Conservation (phyloP, 1,140 invertebrate genomes). For the Lepidostoma basale region DNA sequence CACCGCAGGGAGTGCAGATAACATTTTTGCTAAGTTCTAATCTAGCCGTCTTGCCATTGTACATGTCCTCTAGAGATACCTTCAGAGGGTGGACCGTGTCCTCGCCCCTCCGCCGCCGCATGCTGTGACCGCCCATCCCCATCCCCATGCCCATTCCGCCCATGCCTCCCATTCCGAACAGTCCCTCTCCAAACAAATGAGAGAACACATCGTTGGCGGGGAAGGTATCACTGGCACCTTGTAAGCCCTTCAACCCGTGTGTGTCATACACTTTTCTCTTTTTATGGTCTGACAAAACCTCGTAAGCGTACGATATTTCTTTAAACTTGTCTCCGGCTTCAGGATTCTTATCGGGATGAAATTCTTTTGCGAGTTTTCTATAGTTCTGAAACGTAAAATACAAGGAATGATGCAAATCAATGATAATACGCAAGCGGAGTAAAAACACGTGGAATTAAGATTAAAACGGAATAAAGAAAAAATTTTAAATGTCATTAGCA, state of each 20-base stretch:
- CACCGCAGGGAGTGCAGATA: slow-evolving; percentile 83
- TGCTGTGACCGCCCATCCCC: slow-evolving; percentile 55
- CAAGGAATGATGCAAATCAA: slow-evolving; percentile 30
- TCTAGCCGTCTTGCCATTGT: slow-evolving; percentile 85
- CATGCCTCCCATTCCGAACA: slow-evolving; percentile 66
- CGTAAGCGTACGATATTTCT: slow-evolving; percentile 88
- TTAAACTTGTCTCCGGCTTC: slow-evolving; percentile 85
- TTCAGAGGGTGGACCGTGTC: slow-evolving; percentile 74
- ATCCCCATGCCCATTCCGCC: slow-evolving; percentile 50
- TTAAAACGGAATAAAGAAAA: not conserved
- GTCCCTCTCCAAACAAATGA: slow-evolving; percentile 68
- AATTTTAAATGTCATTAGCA: slow-evolving; percentile 9
- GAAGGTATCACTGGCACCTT: slow-evolving; percentile 64
- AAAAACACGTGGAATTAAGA: slow-evolving; percentile 9
- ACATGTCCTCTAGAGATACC: slow-evolving; percentile 89
- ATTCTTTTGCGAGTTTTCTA: slow-evolving; percentile 84
- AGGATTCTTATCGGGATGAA: slow-evolving; percentile 87
- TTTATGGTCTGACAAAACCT: slow-evolving; percentile 77
- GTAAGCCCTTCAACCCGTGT: slow-evolving; percentile 79
- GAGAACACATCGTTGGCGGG: slow-evolving; percentile 67
- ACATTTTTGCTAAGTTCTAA: slow-evolving; percentile 87
- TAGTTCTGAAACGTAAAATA: slow-evolving; percentile 72
- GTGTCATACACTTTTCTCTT: slow-evolving; percentile 76
- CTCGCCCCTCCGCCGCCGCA: slow-evolving; percentile 64
- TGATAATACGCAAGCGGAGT: not conserved